Conservation (phyloP, 2,797 vertebrate species). For the Coracias cyanogaster region DNA sequence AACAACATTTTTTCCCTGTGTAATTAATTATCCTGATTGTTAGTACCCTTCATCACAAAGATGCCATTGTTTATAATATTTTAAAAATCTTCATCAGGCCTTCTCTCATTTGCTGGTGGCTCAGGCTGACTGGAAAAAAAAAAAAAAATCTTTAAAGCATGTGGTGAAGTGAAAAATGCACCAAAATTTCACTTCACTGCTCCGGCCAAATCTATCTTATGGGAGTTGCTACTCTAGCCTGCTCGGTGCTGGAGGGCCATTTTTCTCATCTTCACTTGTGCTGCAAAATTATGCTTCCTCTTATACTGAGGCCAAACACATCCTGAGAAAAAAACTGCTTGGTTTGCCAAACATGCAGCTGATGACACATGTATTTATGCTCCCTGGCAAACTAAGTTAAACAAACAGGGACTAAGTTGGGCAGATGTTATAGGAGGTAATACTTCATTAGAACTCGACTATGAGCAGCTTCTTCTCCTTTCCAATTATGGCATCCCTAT, state of each 20-base stretch:
- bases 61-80: neutral
- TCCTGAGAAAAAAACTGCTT: neutral
- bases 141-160: neutral
- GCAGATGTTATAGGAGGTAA: slow-evolving; percentile 17
- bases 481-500: slow-evolving; percentile 44
- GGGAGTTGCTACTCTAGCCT: slow-evolving; percentile 23
- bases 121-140: neutral
- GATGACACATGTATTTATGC: slow-evolving; percentile 63
- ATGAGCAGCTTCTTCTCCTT: slow-evolving; percentile 10
- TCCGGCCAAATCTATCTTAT: slow-evolving; percentile 20
- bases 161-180: slow-evolving; percentile 40
- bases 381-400: slow-evolving; percentile 60
- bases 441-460: neutral
- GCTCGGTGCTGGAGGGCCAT: neutral
- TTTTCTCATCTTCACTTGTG: slow-evolving; percentile 49
- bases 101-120: neutral
- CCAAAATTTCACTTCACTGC: neutral
- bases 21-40: neutral
- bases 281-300: slow-evolving; percentile 33
- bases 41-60: neutral
- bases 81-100: neutral
- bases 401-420: slow-evolving; percentile 41
- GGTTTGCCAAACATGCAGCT: slow-evolving; percentile 46
- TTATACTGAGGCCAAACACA: slow-evolving; percentile 14
- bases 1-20: neutral